Evolutionary conservation across 2,888 invertebrate genomes (phyloP).

Genomic region (Endotricha flammealis): DNA sequence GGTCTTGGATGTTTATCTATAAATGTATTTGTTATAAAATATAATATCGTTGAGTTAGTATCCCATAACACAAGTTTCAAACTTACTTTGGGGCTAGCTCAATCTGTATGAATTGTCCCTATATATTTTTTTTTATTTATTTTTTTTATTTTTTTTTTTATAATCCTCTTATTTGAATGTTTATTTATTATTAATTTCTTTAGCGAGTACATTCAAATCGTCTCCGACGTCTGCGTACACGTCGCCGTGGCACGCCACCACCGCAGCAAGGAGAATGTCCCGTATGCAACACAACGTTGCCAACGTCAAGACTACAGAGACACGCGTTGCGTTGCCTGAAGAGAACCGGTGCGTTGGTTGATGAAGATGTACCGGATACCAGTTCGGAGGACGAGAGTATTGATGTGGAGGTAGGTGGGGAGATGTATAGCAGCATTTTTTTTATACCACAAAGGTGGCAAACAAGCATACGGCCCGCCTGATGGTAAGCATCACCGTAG

Average conservation of each 20-base stretch:
- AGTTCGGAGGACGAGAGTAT: constrained; percentile 86
- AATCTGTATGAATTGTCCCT: too few relatives aligned
- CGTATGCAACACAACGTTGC: constrained; percentile 85
- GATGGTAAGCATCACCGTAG: too few relatives aligned
- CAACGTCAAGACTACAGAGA: constrained; percentile 81
- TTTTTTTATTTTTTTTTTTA: too few relatives aligned
- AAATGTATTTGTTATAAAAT: too few relatives aligned
- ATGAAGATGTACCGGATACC: constrained; percentile 76
- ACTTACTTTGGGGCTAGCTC: too few relatives aligned
- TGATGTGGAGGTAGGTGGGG: constrained; percentile 86
- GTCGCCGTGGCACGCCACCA: constrained; percentile 55
- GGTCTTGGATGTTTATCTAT: too few relatives aligned
- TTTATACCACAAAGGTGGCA: too few relatives aligned
- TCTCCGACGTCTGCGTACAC: constrained; percentile 50
- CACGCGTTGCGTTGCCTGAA: constrained; percentile 82
- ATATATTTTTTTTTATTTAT: too few relatives aligned
- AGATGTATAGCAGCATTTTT: constrained; percentile 41
- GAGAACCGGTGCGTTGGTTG: constrained; percentile 60
- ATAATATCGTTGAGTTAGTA: too few relatives aligned
- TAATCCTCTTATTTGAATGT: too few relatives aligned
- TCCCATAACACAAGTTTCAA: too few relatives aligned
- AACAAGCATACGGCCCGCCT: too few relatives aligned
- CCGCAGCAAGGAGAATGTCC: constrained; percentile 82
- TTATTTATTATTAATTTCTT: constrained; percentile 15
- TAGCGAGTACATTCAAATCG: constrained; percentile 63